phyloP scores from a whole-genome alignment of 2,888 invertebrate genomes.

The Brachyptera risi region DNA sequence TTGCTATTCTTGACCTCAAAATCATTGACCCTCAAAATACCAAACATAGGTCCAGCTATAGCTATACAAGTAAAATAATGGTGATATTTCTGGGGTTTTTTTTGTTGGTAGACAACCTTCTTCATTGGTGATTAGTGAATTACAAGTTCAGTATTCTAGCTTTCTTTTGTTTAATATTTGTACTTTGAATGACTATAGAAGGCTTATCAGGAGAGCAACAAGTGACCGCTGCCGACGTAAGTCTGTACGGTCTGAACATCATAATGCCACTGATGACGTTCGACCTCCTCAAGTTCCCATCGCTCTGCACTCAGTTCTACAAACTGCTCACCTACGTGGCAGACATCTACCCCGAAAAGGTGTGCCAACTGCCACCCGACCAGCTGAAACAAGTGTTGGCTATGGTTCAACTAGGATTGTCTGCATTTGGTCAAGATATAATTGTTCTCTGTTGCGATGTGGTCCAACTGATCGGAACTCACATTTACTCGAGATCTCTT shows the following conservation, averaged over 20 bases:
- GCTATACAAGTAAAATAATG: too few species aligned
- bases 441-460: conserved; percentile 57
- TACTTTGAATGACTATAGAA: conserved; percentile 11
- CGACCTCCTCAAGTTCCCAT: conserved; percentile 66
- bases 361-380: conserved; percentile 46
- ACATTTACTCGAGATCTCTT: conserved; percentile 44
- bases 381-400: conserved; percentile 52
- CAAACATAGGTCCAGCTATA: too few species aligned
- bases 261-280: conserved; percentile 69
- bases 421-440: conserved; percentile 55
- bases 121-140: too few species aligned
- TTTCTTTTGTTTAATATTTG: too few species aligned
- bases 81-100: too few species aligned
- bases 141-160: too few species aligned
- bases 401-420: conserved; percentile 57
- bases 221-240: conserved; percentile 56
- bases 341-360: conserved; percentile 61
- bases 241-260: conserved; percentile 63
- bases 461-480: conserved; percentile 50
- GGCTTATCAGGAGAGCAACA: conserved; percentile 37
- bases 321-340: conserved; percentile 58
- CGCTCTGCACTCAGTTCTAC: conserved; percentile 59
- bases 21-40: too few species aligned
- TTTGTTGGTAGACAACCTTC: too few species aligned
- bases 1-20: too few species aligned